Conservation (phyloP, 2,113 vertebrate genomes). For the Nesoenas mayeri region DNA sequence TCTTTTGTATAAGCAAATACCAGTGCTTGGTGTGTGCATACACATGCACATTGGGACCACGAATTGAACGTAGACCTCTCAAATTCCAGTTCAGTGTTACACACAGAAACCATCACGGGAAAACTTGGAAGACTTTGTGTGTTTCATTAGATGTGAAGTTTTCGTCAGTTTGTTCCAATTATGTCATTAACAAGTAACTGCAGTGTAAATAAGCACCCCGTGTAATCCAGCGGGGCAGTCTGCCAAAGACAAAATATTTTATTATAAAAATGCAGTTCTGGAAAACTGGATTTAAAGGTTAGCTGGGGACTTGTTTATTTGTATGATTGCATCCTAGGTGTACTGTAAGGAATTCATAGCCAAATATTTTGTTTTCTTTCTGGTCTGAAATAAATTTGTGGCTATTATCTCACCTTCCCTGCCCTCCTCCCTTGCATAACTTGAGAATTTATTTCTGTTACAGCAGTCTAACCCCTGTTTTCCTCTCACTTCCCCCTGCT, state of each 20-base stretch:
- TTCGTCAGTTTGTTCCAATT: slow-evolving; percentile 24
- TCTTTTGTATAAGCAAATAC: not conserved
- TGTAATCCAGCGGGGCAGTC: slow-evolving; percentile 17
- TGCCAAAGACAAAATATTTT: slow-evolving; percentile 22
- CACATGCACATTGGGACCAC: not conserved
- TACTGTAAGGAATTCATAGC: slow-evolving; percentile 9
- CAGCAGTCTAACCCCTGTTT: not conserved
- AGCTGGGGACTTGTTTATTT: slow-evolving; percentile 15
- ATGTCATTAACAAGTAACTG: slow-evolving; percentile 24
- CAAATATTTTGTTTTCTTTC: slow-evolving; percentile 46
- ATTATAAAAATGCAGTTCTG: slow-evolving; percentile 5
- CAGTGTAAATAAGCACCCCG: not conserved
- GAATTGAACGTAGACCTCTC: not conserved
- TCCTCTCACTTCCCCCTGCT: not conserved
- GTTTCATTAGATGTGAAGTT: not conserved
- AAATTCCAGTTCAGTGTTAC: not conserved
- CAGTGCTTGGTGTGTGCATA: not conserved
- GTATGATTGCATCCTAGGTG: not conserved
- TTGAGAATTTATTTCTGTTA: not conserved
- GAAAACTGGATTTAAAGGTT: slow-evolving; percentile 1
- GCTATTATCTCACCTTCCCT: slow-evolving; percentile 39
- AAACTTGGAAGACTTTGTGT: not conserved
- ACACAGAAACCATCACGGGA: not conserved
- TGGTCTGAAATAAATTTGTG: slow-evolving; percentile 13
- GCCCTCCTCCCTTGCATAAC: not conserved